Conservation (phyloP, 2,113 vertebrate species). For the Chroicocephalus ridibundus region DNA sequence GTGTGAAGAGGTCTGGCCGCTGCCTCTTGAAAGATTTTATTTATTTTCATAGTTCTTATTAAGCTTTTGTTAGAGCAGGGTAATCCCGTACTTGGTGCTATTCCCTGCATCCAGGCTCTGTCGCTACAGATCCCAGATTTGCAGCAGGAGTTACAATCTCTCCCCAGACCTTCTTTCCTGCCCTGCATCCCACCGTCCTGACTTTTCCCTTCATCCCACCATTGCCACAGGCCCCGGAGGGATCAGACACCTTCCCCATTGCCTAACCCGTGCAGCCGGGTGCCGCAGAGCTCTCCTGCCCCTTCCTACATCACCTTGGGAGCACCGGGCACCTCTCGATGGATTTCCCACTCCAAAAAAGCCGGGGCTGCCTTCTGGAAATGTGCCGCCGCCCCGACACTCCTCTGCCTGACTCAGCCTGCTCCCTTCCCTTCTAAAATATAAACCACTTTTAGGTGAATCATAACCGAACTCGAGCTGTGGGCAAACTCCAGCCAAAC, state of each 20-base stretch:
- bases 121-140: background rate
- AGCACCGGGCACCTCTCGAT: background rate
- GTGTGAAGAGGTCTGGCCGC: background rate
- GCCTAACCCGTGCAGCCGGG: rapidly evolving
- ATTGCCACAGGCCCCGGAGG: background rate
- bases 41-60: background rate
- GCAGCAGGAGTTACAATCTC: background rate
- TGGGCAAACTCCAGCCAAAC: background rate
- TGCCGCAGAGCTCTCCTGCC: background rate
- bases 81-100: rapidly evolving
- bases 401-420: slow-evolving; percentile 5
- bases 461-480: background rate
- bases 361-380: background rate
- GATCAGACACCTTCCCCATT: background rate
- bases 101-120: background rate
- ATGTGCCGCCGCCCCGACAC: background rate
- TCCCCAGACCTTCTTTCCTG: background rate
- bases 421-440: background rate
- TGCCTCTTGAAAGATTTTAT: background rate
- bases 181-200: background rate
- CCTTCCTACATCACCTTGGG: background rate
- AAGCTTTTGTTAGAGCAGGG: background rate
- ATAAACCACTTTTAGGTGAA: background rate
- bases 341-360: background rate
- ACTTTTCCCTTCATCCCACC: background rate